phyloP scores from a whole-genome alignment of 2,113 vertebrate genomes.

The Notechis scutatus region DNA sequence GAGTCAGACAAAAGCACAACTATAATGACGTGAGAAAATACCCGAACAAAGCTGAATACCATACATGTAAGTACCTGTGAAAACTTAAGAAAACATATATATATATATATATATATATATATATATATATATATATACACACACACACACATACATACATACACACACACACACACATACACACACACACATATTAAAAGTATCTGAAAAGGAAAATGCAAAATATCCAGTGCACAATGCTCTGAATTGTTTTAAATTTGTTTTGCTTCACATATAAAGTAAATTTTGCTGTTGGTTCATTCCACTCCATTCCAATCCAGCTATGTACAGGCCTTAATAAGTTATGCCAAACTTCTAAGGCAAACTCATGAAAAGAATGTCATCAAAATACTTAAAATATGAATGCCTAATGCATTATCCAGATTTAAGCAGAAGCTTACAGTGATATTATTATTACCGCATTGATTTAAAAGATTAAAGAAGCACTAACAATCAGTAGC shows the following conservation, averaged over 20 bases:
- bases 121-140: too few relatives aligned
- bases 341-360: slow-evolving; percentile 35
- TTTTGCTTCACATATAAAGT: slow-evolving; percentile 25
- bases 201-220: neutral
- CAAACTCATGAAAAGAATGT: slow-evolving; percentile 23
- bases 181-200: neutral
- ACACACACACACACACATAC: too few relatives aligned
- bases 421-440: slow-evolving; percentile 37
- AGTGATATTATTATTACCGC: slow-evolving; percentile 16
- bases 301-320: slow-evolving; percentile 25
- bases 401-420: slow-evolving; percentile 5
- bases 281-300: slow-evolving; percentile 19
- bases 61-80: too few relatives aligned
- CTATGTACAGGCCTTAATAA: slow-evolving; percentile 25
- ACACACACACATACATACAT: too few relatives aligned
- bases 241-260: neutral
- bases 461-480: slow-evolving; percentile 29
- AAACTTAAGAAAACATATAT: too few relatives aligned
- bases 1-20: too few relatives aligned
- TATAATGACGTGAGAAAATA: too few relatives aligned
- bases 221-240: neutral
- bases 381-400: slow-evolving; percentile 30
- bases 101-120: too few relatives aligned
- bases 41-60: too few relatives aligned
- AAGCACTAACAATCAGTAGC: slow-evolving; percentile 19